A percentile compares a stretch with the other conserved stretches of the same genome.
Conservation (phyloP, 2,113 vertebrate species). For the Xiphorhynchus elegans region DNA sequence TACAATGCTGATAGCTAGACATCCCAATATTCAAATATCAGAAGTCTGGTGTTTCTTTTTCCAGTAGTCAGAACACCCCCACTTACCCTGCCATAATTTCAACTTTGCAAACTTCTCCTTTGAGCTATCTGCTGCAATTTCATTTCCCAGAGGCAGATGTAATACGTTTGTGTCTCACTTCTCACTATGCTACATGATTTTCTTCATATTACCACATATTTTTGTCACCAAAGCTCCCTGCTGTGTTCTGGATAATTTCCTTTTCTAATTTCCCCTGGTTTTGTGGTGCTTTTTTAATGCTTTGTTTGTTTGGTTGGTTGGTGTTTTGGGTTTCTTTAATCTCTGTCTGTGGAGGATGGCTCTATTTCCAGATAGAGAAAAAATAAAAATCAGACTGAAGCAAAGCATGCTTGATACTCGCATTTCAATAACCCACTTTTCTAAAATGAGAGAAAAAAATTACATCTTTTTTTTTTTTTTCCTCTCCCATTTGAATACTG, state of each 20-base stretch:
- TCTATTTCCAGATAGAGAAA: not conserved
- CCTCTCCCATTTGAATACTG: not conserved
- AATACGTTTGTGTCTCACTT: not conserved
- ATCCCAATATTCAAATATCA: not conserved
- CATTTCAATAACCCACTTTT: not conserved
- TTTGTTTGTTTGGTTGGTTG: not conserved
- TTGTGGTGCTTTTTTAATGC: not conserved
- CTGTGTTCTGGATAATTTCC: not conserved
- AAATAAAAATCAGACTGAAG: not conserved
- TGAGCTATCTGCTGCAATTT: not conserved
- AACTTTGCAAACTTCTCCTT: not conserved
- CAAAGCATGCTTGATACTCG: not conserved
- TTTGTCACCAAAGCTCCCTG: not conserved
- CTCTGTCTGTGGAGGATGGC: not conserved
- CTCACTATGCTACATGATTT: not conserved
- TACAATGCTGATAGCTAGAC: not conserved
- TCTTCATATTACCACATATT: not conserved
- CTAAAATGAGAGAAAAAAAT: not conserved
- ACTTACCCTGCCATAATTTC: not conserved
- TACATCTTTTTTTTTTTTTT: not conserved
- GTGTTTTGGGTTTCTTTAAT: not conserved
- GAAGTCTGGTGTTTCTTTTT: not conserved
- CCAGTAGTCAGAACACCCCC: not conserved
- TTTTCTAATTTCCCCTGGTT: not conserved
- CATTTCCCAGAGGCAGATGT: not conserved